Conservation (phyloP, 2,113 vertebrate genomes). For the Pyxicephalus adspersus region DNA sequence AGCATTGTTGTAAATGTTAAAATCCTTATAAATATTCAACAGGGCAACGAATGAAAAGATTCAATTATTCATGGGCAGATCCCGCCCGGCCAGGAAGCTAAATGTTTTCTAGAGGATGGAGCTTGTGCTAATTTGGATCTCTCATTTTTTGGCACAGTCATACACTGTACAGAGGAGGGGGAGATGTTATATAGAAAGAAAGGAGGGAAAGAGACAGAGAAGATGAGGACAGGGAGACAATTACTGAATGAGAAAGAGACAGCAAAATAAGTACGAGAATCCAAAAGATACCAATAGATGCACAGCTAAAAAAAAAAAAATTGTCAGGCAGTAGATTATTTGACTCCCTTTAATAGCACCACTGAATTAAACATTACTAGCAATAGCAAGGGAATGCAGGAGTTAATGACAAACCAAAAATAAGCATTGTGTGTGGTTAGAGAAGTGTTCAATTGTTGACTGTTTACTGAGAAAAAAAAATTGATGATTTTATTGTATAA, state of each 20-base stretch:
- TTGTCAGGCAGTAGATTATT: background rate
- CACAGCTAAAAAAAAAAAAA: background rate
- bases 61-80: constrained; percentile 58
- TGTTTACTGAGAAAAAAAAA: too few species aligned
- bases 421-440: too few species aligned
- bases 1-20: constrained; percentile 58
- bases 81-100: constrained; percentile 56
- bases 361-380: too few species aligned
- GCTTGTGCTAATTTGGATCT: constrained; percentile 55
- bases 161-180: constrained; percentile 25
- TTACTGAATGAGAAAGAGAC: constrained; percentile 13
- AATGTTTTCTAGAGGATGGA: constrained; percentile 55
- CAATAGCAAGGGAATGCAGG: too few species aligned
- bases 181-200: constrained; percentile 5
- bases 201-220: constrained; percentile 28
- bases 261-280: background rate
- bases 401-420: too few species aligned
- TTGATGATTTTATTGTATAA: too few species aligned
- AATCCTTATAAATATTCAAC: constrained; percentile 57
- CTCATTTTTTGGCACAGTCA: constrained; percentile 52
- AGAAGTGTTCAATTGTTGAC: too few species aligned
- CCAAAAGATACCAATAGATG: constrained; percentile 2
- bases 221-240: constrained; percentile 12
- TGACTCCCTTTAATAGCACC: too few species aligned
- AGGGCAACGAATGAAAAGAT: constrained; percentile 56